Conservation (phyloP, 2,888 invertebrate genomes). For the Cordilura impudica region DNA sequence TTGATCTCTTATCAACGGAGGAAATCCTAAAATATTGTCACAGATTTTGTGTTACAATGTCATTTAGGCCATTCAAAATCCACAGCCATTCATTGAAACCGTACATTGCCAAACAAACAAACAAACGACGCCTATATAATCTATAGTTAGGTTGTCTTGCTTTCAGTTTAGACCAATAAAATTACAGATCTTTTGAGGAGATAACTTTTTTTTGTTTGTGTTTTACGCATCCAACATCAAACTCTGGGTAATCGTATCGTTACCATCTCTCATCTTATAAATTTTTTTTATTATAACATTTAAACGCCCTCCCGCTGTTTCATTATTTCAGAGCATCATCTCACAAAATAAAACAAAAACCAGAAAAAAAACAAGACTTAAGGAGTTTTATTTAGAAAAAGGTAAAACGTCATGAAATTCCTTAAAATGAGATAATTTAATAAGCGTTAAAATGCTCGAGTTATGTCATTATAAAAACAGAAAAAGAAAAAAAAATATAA, state of each 20-base stretch:
- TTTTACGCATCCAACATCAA: background rate
- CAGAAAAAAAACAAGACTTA: background rate
- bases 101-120: background rate
- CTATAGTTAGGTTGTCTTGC: background rate
- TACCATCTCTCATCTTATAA: background rate
- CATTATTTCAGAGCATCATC: slow-evolving; percentile 14
- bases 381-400: background rate
- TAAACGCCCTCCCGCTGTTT: slow-evolving; percentile 27
- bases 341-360: background rate
- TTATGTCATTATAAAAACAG: slow-evolving; percentile 74
- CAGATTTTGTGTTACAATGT: slow-evolving; percentile 2
- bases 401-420: slow-evolving; percentile 62
- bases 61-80: too few relatives aligned
- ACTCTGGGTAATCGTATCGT: background rate
- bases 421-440: slow-evolving; percentile 77
- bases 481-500: slow-evolving; percentile 66
- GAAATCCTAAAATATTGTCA: slow-evolving; percentile 39
- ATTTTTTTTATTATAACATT: background rate
- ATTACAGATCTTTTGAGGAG: slow-evolving; percentile 39
- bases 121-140: background rate
- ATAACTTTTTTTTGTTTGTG: background rate
- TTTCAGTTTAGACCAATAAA: slow-evolving; percentile 51
- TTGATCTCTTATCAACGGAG: slow-evolving; percentile 18
- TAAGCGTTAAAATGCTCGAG: slow-evolving; percentile 77
- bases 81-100: background rate